phyloP scores from a whole-genome alignment of 2,113 vertebrate genomes.

The Tachuris rubrigastra region DNA sequence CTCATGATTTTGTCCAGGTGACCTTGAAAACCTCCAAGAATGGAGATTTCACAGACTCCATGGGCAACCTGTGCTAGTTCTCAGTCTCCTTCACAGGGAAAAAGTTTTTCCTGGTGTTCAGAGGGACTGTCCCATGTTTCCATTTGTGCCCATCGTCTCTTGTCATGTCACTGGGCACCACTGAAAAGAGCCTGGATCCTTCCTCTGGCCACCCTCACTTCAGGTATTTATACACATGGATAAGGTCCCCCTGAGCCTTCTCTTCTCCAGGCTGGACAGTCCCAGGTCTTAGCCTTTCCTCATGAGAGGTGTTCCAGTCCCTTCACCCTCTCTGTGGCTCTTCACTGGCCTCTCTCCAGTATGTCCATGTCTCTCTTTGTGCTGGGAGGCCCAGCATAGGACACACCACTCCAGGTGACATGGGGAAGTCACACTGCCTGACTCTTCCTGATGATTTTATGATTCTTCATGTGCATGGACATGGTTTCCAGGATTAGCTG shows the following conservation, averaged over 20 bases:
- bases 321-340: neutral
- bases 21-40: neutral
- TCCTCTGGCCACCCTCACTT: neutral
- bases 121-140: neutral
- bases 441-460: neutral
- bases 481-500: neutral
- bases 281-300: neutral
- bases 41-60: neutral
- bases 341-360: neutral
- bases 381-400: neutral
- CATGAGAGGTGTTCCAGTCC: accelerated
- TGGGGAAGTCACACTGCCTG: neutral
- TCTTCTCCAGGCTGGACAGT: neutral
- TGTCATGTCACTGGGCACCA: neutral
- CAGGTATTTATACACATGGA: neutral
- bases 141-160: neutral
- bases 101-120: neutral
- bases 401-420: neutral
- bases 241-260: neutral
- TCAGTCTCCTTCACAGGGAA: neutral
- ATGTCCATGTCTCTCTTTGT: neutral
- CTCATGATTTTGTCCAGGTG: neutral
- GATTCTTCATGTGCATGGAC: neutral
- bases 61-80: neutral
- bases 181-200: neutral